Evolutionary conservation across 2,888 invertebrate species (phyloP), one percentile per base, ranked within the genome.

Genomic region (Ramazzottius varieornatus): DNA sequence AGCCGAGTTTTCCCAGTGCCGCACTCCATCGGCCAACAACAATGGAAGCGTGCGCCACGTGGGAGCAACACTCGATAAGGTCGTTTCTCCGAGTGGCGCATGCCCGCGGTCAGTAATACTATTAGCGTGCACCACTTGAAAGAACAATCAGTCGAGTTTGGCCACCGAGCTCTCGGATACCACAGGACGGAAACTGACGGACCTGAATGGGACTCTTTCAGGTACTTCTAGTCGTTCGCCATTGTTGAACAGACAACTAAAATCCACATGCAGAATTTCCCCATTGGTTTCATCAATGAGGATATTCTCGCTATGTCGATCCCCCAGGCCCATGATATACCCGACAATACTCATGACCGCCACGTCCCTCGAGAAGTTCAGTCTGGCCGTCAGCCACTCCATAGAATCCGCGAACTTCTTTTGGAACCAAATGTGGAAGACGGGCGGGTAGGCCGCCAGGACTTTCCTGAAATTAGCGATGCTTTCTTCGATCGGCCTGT

Each of bases 211-310:
- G 20, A 90, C 89, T 66, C 83, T 76, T 76, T 91, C 90, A 0
- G 92, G 89, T 81, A 84, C 87, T 65, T 86, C 86, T 73, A 94
- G 88, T 0, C 82, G 80, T 75, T 88, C 88, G 1, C 85, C 85
- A 82, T 80, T 86, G 77, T 98, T 94, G 77, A 99, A 99, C 24
- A 99, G 79, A 73, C 93, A 92, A 77, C 93, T 96, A 76, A 94
- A 96, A 77, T 98, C 98, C 0, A 98, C 96, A 75, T 99, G 98
- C 0, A 98, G 86, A 0, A 86, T 83, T 74, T 96, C 92, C 0
- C 98, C 98, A 71, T 84, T 87, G 0, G 83, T 86, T 0, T 88
- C 84, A 77, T 98, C 94, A 70, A 96, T 82, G 4, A 91, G 81
- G 72, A 98, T 88, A 76, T 96, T 96, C 78, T 94, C 80, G 34